A percentile compares a stretch with the other conserved stretches of the same genome.
Evolutionary conservation across 2,113 vertebrate species (phyloP).

Genomic region (Lepus europaeus): DNA sequence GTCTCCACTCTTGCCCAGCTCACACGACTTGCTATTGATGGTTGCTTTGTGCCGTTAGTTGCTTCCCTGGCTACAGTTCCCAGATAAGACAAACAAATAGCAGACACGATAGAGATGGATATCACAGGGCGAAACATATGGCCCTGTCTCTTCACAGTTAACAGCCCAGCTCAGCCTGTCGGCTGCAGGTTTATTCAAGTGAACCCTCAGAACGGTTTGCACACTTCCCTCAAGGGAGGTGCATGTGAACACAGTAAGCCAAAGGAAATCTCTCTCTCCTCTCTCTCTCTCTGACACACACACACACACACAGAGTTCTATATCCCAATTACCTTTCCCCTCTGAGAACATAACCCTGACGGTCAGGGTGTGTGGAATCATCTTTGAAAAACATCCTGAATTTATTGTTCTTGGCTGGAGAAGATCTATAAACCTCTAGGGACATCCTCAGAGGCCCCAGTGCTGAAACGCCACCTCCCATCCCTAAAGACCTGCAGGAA

Average conservation of each 20-base stretch:
- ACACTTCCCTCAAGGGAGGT: neutral
- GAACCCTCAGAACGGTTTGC: neutral
- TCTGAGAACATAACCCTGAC: conserved; percentile 10
- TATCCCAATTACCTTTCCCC: neutral
- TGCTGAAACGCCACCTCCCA: neutral
- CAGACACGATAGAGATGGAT: neutral
- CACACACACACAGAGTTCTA: accelerated
- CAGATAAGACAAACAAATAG: neutral
- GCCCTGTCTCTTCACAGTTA: neutral
- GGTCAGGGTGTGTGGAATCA: neutral
- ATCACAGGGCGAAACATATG: accelerated
- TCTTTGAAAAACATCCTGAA: neutral
- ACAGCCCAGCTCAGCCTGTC: neutral
- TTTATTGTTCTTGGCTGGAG: neutral
- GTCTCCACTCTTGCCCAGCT: neutral
- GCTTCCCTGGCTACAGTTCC: neutral
- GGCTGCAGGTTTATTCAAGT: neutral
- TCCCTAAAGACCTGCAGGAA: neutral
- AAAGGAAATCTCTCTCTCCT: neutral
- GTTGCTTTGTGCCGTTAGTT: neutral
- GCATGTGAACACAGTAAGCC: neutral
- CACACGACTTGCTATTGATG: accelerated
- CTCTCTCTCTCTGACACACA: no score
- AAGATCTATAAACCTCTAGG: conserved; percentile 20
- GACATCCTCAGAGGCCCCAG: neutral